phyloP scores from a whole-genome alignment of 2,888 invertebrate genomes.

The Alloscopus bannaensis region DNA sequence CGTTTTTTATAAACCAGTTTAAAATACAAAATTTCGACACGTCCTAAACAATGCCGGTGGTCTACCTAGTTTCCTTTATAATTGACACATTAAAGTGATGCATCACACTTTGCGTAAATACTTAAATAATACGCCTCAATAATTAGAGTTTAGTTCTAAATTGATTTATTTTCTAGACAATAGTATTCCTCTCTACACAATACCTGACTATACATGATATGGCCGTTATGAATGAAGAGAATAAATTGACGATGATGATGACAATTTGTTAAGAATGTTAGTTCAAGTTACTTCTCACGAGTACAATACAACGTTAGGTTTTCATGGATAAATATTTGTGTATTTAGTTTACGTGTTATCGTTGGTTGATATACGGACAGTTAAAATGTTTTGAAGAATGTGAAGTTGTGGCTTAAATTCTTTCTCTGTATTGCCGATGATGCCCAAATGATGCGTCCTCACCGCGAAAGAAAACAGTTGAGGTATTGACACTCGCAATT shows the following conservation, averaged over 20 bases:
- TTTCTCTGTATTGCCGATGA: too few relatives aligned
- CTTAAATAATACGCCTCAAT: not conserved
- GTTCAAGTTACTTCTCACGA: too few relatives aligned
- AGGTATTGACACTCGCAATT: not conserved
- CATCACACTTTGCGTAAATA: conserved; percentile 8
- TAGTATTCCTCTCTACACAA: too few relatives aligned
- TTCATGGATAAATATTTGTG: too few relatives aligned
- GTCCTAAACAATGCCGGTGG: too few relatives aligned
- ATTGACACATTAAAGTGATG: too few relatives aligned
- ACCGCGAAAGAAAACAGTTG: not conserved
- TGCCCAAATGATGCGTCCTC: conserved; percentile 50
- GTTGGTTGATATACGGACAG: not conserved
- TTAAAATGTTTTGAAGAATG: not conserved
- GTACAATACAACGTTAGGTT: too few relatives aligned
- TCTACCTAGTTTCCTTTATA: too few relatives aligned
- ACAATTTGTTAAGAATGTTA: too few relatives aligned
- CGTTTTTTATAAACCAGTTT: too few relatives aligned
- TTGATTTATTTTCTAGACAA: not conserved
- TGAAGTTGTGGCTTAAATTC: not conserved
- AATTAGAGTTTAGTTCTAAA: not conserved
- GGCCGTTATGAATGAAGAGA: conserved; percentile 59
- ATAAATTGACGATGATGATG: not conserved
- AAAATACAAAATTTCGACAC: too few relatives aligned
- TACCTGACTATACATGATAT: conserved; percentile 58
- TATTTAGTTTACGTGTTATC: too few relatives aligned